Conservation (phyloP, 2,888 invertebrate species). For the Dascillus cervinus region DNA sequence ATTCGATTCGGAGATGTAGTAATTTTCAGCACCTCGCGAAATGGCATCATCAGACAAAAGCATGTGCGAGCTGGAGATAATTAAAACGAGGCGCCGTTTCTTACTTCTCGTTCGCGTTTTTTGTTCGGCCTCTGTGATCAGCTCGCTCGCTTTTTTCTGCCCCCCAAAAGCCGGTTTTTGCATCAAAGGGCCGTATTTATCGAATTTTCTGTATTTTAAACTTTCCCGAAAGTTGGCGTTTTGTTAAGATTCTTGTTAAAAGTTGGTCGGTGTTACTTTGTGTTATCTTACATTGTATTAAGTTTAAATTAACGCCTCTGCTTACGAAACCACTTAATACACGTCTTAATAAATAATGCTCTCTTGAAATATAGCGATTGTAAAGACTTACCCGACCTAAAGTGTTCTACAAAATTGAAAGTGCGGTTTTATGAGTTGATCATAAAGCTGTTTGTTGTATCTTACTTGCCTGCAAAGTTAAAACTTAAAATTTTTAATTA, state of each 20-base stretch:
- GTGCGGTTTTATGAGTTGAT: constrained; percentile 27
- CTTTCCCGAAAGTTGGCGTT: constrained; percentile 6
- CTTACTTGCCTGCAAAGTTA: too few species aligned
- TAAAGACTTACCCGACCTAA: constrained; percentile 17
- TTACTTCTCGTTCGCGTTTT: constrained; percentile 12
- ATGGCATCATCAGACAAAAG: constrained; percentile 36
- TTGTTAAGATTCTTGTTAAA: constrained; percentile 9
- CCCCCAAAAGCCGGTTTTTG: too few species aligned
- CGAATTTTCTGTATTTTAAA: constrained; percentile 11
- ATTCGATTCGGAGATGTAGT: constrained; percentile 23
- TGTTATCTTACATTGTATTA: constrained; percentile 19
- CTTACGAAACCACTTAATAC: constrained; percentile 29
- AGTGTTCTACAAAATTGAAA: constrained; percentile 27
- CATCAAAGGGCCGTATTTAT: too few species aligned
- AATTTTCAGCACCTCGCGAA: constrained; percentile 26
- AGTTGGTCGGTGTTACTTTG: constrained; percentile 13
- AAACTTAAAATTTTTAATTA: too few species aligned
- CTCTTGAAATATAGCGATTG: constrained; percentile 14
- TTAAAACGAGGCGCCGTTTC: constrained; percentile 31
- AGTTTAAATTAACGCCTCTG: constrained; percentile 25
- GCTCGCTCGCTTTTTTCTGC: constrained; percentile 14
- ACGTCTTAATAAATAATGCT: constrained; percentile 28
- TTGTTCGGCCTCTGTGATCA: constrained; percentile 12
- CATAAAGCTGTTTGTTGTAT: too few species aligned
- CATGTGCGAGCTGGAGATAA: constrained; percentile 35